Conservation (phyloP, 2,113 vertebrate genomes). For the Vanacampus margaritifer region DNA sequence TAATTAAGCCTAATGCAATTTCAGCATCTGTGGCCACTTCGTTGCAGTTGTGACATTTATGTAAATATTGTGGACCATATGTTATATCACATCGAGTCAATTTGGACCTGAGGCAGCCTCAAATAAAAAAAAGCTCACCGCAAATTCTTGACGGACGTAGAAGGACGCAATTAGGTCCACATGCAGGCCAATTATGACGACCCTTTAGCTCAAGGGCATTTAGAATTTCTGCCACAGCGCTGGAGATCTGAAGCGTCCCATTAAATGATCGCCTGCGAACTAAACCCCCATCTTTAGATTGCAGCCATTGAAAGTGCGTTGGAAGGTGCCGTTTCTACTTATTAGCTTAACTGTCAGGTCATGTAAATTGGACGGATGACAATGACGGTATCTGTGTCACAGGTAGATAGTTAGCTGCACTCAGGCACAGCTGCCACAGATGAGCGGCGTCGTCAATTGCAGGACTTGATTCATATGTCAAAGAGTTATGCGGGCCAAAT, state of each 20-base stretch:
- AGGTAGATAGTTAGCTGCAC: constrained; percentile 53
- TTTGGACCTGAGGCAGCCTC: neutral
- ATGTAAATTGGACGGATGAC: constrained; percentile 69
- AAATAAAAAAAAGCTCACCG: neutral
- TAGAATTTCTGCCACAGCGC: constrained; percentile 30
- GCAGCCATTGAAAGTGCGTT: constrained; percentile 72
- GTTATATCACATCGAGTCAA: constrained; percentile 1
- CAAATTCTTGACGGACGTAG: constrained; percentile 29
- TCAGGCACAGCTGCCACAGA: constrained; percentile 31
- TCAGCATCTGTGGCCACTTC: neutral
- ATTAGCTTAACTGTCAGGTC: constrained; percentile 73
- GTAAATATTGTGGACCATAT: neutral
- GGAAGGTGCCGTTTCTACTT: constrained; percentile 67
- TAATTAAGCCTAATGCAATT: constrained; percentile 2
- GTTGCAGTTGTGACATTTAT: neutral
- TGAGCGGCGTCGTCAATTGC: constrained; percentile 51
- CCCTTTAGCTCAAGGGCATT: constrained; percentile 49
- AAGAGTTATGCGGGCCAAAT: constrained; percentile 52
- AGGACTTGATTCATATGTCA: constrained; percentile 50
- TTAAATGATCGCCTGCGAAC: constrained; percentile 49
- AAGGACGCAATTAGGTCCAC: constrained; percentile 29
- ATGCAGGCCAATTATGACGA: constrained; percentile 34
- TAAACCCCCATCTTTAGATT: constrained; percentile 51
- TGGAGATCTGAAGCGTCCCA: constrained; percentile 47
- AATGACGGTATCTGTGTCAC: constrained; percentile 59